Conservation (phyloP, 2,888 invertebrate species). For the Notodonta ziczac region DNA sequence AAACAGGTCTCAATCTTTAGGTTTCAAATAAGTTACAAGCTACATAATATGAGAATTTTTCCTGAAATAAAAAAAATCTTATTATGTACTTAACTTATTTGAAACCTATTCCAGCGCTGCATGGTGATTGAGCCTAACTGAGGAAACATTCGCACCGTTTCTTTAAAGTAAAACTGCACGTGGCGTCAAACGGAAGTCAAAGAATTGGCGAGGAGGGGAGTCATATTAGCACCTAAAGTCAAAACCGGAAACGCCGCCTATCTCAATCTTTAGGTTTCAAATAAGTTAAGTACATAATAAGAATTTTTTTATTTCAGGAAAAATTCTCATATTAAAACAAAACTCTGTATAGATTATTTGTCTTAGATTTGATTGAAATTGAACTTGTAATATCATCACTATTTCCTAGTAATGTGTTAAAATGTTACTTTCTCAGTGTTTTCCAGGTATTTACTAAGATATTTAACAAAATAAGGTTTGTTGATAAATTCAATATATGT, state of each 20-base stretch:
- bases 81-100: conserved; percentile 1
- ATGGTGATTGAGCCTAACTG: background rate
- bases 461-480: too few relatives aligned
- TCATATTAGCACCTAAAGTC: background rate
- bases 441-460: too few relatives aligned
- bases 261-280: conserved; percentile 3
- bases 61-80: conserved; percentile 5
- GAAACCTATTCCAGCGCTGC: background rate
- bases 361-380: too few relatives aligned
- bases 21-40: conserved; percentile 4
- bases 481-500: too few relatives aligned
- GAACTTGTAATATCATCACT: too few relatives aligned
- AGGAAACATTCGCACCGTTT: background rate
- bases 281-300: background rate
- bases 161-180: background rate
- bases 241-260: conserved; percentile 5
- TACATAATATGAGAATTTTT: conserved; percentile 7
- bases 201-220: background rate
- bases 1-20: background rate
- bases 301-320: conserved; percentile 6
- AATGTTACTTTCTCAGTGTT: too few relatives aligned
- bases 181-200: background rate
- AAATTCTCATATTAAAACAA: background rate
- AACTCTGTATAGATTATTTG: too few relatives aligned
- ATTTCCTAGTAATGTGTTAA: too few relatives aligned